Conservation (phyloP, 2,888 invertebrate genomes). For the Acheta domesticus region DNA sequence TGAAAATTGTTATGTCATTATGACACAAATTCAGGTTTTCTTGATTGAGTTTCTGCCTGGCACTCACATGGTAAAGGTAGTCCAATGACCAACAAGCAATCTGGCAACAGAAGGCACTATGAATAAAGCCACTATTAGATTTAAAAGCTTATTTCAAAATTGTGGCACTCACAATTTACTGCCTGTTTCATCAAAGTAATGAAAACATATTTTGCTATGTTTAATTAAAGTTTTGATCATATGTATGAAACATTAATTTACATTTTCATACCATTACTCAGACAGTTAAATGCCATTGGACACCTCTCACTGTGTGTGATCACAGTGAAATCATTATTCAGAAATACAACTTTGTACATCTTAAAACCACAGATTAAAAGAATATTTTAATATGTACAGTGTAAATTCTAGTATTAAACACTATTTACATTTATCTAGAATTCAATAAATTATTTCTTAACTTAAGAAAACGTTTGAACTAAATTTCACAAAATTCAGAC, state of each 20-base stretch:
- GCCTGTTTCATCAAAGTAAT: too few relatives aligned
- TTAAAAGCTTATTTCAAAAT: too few relatives aligned
- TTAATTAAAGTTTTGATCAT: too few relatives aligned
- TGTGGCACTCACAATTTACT: too few relatives aligned
- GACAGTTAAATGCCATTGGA: background rate
- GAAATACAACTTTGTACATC: slow-evolving; percentile 18
- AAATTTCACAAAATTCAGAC: background rate
- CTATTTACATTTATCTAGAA: background rate
- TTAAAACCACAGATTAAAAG: slow-evolving; percentile 18
- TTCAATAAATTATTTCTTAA: slow-evolving; percentile 18
- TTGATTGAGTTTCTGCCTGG: background rate
- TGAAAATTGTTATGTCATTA: too few relatives aligned
- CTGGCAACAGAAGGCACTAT: too few relatives aligned
- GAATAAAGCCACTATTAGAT: too few relatives aligned
- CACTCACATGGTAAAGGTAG: background rate
- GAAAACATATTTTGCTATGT: too few relatives aligned
- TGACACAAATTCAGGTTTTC: background rate
- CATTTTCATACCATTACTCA: too few relatives aligned
- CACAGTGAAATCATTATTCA: background rate
- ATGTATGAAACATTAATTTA: too few relatives aligned
- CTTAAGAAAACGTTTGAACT: background rate
- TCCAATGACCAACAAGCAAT: background rate
- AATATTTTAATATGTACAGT: slow-evolving; percentile 7
- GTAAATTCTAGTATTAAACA: slow-evolving; percentile 18
- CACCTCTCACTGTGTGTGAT: background rate